Percentiles rank a stretch among this genome's conserved stretches.
Conservation (phyloP, 2,797 vertebrate species). For the Prunella strophiata region DNA sequence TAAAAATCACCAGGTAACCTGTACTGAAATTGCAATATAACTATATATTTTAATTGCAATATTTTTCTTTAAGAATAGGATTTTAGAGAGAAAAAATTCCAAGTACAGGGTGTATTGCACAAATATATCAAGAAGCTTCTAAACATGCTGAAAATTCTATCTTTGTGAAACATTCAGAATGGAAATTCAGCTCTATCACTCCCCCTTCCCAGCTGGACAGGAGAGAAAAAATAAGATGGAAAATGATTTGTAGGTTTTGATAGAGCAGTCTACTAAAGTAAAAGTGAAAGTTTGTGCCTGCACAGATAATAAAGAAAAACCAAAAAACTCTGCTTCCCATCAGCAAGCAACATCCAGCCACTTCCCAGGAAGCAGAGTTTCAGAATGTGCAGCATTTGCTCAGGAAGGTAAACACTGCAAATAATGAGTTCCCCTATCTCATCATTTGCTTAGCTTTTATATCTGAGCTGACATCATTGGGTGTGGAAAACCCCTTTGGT, state of each 20-base stretch:
- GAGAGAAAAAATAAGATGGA: background rate
- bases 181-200: background rate
- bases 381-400: background rate
- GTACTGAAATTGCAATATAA: background rate
- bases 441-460: background rate
- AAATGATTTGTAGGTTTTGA: background rate
- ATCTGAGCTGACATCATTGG: background rate
- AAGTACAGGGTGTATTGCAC: background rate
- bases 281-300: background rate
- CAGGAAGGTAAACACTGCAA: background rate
- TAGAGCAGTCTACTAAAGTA: background rate
- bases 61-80: background rate
- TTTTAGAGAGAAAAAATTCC: background rate
- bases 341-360: background rate
- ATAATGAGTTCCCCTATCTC: accelerated
- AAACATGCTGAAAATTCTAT: background rate
- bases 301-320: background rate
- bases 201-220: background rate
- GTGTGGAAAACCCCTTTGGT: too few relatives aligned
- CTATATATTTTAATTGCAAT: background rate
- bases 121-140: background rate
- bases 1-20: background rate
- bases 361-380: background rate
- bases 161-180: background rate
- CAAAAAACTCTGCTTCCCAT: background rate